Evolutionary conservation across 2,888 invertebrate genomes (phyloP), one percentile per base, ranked within the genome.

Genomic region (Athetis lepigone): DNA sequence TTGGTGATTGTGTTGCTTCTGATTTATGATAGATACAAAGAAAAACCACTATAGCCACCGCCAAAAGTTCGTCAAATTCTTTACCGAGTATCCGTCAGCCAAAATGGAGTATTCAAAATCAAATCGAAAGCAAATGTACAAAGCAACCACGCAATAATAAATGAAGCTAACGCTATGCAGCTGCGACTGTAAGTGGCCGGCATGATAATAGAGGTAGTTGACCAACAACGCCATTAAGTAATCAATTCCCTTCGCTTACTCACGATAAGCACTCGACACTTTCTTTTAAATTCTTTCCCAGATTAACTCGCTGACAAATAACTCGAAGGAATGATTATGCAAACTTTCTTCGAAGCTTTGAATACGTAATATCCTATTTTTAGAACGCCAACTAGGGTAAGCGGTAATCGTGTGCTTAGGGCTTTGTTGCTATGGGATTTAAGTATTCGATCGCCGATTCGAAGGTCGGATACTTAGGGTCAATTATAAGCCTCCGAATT

Each of bases 211-310:
- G 55, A 75, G 54, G 55, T 69, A 57, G 58, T 75, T 62, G 75
- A 57, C 75, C 70, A 69, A 49, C 70, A 43, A 46, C 54, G 63
- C 71, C 76, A 77, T 77, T 77, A 77, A 63, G 58, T 60, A 75
- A 71, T 75, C 79, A 78, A 70, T 77, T 65, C 62, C 46, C 58
- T 67, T 61, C 61, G 42, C 52, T 70, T 70, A 70, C 64, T 64
- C 37, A 43, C 51, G 70, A 72, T 63, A 75, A 75, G 59, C 54
- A 60, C 29, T 51, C 36, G 55, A 74, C 68, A 74, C 70, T 73
- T 73, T 75, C 70, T 75, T 72, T 70, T 63, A 59, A 70, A 75
- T 69, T 75, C 72, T 52, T 70, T 75, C 51, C 51, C 40, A 63
- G 75, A 74, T 71, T 70, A 55, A 52, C 42, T 56, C 36, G 16